Evolutionary conservation across 2,888 invertebrate genomes (phyloP).

Genomic region (Diloba caeruleocephala): DNA sequence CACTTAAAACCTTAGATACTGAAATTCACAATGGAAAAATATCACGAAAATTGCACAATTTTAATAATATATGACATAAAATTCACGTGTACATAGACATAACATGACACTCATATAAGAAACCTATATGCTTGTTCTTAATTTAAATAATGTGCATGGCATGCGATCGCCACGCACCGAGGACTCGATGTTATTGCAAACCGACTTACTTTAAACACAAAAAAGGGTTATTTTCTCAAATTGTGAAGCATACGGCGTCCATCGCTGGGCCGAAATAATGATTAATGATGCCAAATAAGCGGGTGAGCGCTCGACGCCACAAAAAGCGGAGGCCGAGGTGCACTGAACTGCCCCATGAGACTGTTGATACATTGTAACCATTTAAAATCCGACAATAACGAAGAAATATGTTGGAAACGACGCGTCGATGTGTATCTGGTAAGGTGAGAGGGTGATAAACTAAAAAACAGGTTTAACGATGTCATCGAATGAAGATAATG

Average conservation of each 20-base stretch:
- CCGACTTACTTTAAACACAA: constrained; percentile 72
- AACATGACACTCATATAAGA: constrained; percentile 21
- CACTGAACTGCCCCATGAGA: constrained; percentile 72
- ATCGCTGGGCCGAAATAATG: constrained; percentile 85
- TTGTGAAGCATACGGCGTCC: constrained; percentile 78
- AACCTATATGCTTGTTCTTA: constrained; percentile 47
- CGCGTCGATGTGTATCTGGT: constrained; percentile 13
- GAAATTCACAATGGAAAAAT: constrained; percentile 2
- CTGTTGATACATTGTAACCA: constrained; percentile 51
- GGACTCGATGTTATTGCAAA: constrained; percentile 65
- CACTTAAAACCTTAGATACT: constrained; percentile 6
- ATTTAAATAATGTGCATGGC: constrained; percentile 66
- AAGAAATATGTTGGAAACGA: constrained; percentile 44
- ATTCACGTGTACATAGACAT: constrained; percentile 18
- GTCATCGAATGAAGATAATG: too few relatives aligned
- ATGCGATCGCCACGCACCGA: constrained; percentile 66
- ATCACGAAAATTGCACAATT: constrained; percentile 6
- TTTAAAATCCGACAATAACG: constrained; percentile 48
- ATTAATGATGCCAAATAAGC: constrained; percentile 89
- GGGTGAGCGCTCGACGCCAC: constrained; percentile 78
- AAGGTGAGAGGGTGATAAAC: constrained; percentile 28
- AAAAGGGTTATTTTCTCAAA: constrained; percentile 88
- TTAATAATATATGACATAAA: constrained; percentile 4
- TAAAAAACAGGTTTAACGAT: constrained; percentile 9
- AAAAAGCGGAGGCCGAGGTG: constrained; percentile 78